These are phyloP conservation scores for Montipora sp. DNA, from an alignment of 64 coral and sea anemone genomes.

Conservation along the genomic window DNA sequence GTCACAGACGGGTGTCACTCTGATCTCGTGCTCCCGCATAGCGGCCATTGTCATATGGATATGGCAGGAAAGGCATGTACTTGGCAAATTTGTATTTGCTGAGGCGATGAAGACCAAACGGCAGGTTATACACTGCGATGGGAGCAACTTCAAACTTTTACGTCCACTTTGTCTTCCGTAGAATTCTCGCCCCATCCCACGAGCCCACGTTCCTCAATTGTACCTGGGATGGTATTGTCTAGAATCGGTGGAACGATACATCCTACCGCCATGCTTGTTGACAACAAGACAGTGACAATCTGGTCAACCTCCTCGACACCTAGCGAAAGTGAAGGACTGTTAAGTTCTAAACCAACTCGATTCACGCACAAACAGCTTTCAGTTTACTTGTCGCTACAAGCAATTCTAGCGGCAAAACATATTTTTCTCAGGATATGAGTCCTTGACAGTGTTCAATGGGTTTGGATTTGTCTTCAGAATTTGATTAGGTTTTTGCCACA, in stretches of 20 bases:
- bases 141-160: constrained; percentile 5
- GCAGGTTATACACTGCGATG: constrained; percentile 27
- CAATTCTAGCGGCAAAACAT: too few species aligned
- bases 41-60: background rate
- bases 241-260: constrained; percentile 11
- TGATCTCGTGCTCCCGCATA: background rate
- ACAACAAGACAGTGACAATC: constrained; percentile 2
- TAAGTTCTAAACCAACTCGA: background rate
- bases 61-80: constrained; percentile 21
- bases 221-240: constrained; percentile 53
- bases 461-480: too few species aligned
- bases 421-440: too few species aligned
- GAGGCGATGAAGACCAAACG: constrained; percentile 14
- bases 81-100: constrained; percentile 17
- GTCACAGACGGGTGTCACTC: background rate
- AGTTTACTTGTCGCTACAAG: too few species aligned
- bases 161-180: background rate
- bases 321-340: background rate
- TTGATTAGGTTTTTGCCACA: too few species aligned
- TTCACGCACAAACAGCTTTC: too few species aligned
- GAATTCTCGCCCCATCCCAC: background rate
- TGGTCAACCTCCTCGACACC: constrained; percentile 24
- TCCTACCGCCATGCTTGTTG: constrained; percentile 35
- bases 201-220: constrained; percentile 61
- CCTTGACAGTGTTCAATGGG: too few species aligned